Base-by-base conservation (phyloP, 2,113 vertebrate species). In the Eolophus roseicapilla region DNA sequence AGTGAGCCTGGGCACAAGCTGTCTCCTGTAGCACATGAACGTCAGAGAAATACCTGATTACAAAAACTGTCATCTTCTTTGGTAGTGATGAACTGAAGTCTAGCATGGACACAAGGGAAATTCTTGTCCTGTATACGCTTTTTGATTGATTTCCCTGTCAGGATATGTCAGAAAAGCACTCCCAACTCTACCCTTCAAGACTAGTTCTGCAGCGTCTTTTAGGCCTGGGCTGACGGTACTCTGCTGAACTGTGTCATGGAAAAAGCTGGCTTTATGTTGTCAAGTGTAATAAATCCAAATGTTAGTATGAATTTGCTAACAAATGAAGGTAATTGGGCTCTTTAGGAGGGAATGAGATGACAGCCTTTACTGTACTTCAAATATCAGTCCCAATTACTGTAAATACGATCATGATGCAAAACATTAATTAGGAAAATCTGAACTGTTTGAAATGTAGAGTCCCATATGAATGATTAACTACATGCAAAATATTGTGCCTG, bases 351-450 rank as follows among this genome's bases (percentile, higher is more conserved):
- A 97, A 92, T 90, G 93, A 96, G 88, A 96, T 94, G 96, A 95
- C 96, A 97, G 95, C 89, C 95, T 97, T 96, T 97, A 97, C 96
- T 97, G 96, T 97, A 97, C 95, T 97, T 95, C 90, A 95, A 95
- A 95, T 95, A 96, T 96, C 95, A 95, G 84, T 92, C 65, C 95
- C 96, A 97, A 96, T 97, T 97, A 97, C 96, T 97, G 95, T 97
- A 97, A 97, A 97, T 97, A 95, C 9, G 70, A 97, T 94, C 94
- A 93, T 84, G 88, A 94, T 97, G 96, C 92, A 96, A 97, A 97
- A 97, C 96, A 95, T 96, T 96, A 97, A 97, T 96, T 97, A 97
- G 86, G 92, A 95, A 95, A 96, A 95, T 94, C 92, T 95, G 78
- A 97, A 93, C 93, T 73, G 90, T 93, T 96, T 93, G 95, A 93